Base-by-base conservation (phyloP, 1,140 invertebrate genomes). In the Drosophila navojoa region DNA sequence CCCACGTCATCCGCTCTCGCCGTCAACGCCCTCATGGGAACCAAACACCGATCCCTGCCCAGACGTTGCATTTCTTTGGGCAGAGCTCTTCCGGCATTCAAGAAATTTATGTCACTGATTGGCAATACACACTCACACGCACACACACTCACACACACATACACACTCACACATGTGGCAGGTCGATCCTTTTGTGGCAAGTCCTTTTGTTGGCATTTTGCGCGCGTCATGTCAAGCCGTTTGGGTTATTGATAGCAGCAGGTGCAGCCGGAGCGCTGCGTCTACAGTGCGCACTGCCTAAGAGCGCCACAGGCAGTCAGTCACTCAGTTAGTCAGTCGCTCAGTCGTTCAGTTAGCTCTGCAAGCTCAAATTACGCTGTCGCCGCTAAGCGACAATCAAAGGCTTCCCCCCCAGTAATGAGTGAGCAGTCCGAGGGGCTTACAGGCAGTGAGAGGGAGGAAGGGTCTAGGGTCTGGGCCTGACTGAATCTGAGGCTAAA, bases 1-100 rank as follows among this genome's bases (percentile, higher is more conserved):
- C 50, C 47, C 49, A 52, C 49, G 49, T 52, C 49, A 52, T 52
- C 49, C 66, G 70, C 62, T 70, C 64, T 77, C 63, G 89, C 84
- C 84, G 84, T 87, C 84, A 87, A 87, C 84, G 84, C 84, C 84
- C 84, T 87, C 84, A 87, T 87, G 84, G 84, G 84, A 87, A 87
- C 84, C 84, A 54, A 81, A 71, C 64, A 73, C 64, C 64, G 42
- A 58, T 40, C 27, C 10, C 55, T 52, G 35, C 13, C 35, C 66
- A 70, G 59, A 68, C 44, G 57, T 52, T 58, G 63, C 63, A 47
- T 57, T 60, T 70, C 60, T 54, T 47, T 32, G 45, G 78, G 66
- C 75, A 69, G 81, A 64, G 77, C 71, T 86, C 71, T 76, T 86
- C 71, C 64, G 72, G 76, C 66, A 64, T 66, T 70, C 57, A 25